Percentiles rank a stretch among this genome's conserved stretches.
These are phyloP conservation scores for Rhimphoctona megacephalus DNA, from an alignment of 2,888 invertebrate species.

Conservation along the genomic window DNA sequence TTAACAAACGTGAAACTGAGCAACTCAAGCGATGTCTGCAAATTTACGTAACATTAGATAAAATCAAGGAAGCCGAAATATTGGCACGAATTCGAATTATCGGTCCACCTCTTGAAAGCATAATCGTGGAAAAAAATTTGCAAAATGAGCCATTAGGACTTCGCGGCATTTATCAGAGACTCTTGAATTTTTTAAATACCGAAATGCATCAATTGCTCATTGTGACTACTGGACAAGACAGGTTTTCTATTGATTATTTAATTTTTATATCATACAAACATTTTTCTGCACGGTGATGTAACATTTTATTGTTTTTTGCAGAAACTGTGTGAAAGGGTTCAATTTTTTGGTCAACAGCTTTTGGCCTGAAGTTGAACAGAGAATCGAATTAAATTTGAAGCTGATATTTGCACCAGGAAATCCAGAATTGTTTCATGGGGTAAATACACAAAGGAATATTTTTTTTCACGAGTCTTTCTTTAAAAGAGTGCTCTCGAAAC, in stretches of 20 bases:
- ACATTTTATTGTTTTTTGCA: slow-evolving; percentile 26
- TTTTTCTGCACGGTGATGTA: background rate
- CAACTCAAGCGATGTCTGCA: slow-evolving; percentile 86
- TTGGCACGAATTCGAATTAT: slow-evolving; percentile 90
- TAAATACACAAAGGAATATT: slow-evolving; percentile 73
- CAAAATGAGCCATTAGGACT: slow-evolving; percentile 88
- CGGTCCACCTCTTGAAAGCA: slow-evolving; percentile 88
- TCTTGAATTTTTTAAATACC: slow-evolving; percentile 90
- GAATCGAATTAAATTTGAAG: slow-evolving; percentile 92
- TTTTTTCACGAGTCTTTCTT: background rate
- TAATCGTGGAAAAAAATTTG: slow-evolving; percentile 90
- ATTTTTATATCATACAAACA: slow-evolving; percentile 82
- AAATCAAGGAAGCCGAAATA: slow-evolving; percentile 90
- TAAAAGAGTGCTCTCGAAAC: background rate
- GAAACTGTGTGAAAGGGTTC: slow-evolving; percentile 87
- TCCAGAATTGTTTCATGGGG: slow-evolving; percentile 93
- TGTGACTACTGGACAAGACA: slow-evolving; percentile 80
- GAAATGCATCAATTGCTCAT: slow-evolving; percentile 86
- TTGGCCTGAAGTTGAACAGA: slow-evolving; percentile 94
- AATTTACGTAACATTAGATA: slow-evolving; percentile 89
- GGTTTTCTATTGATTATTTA: slow-evolving; percentile 72
- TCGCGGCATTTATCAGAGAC: slow-evolving; percentile 89
- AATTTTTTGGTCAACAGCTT: slow-evolving; percentile 94
- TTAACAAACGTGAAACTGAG: slow-evolving; percentile 81
- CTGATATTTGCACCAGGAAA: slow-evolving; percentile 97